A percentile compares a stretch with the other conserved stretches of the same genome.
phyloP scores from a whole-genome alignment of 2,113 vertebrate species.

The Marmota monax region DNA sequence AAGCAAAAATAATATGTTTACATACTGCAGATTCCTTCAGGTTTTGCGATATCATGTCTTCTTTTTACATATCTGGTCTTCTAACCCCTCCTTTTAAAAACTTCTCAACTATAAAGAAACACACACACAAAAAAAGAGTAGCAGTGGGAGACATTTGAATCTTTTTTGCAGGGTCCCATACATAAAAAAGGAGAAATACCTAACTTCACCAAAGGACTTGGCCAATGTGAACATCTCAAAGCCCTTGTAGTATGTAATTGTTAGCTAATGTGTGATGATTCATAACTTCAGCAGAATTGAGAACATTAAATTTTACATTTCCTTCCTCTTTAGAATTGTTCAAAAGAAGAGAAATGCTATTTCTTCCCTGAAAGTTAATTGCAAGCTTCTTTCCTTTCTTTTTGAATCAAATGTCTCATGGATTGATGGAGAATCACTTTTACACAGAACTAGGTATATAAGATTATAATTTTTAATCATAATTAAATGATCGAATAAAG shows the following conservation, averaged over 20 bases:
- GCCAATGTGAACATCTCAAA: background rate
- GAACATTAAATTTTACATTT: slow-evolving; percentile 64
- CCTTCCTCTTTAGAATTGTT: slow-evolving; percentile 73
- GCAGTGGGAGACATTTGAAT: background rate
- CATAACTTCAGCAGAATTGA: slow-evolving; percentile 70
- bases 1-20: background rate
- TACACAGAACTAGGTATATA: background rate
- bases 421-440: slow-evolving; percentile 39
- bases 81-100: background rate
- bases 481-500: background rate
- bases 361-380: slow-evolving; percentile 71
- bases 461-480: background rate
- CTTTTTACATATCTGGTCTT: background rate
- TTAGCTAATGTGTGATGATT: slow-evolving; percentile 71
- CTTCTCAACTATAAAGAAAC: background rate
- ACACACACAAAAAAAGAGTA: background rate
- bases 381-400: slow-evolving; percentile 62
- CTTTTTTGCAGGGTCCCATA: background rate
- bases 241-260: background rate
- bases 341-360: slow-evolving; percentile 65
- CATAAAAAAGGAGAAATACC: background rate
- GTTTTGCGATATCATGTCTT: background rate
- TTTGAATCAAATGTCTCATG: slow-evolving; percentile 53
- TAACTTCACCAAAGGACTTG: background rate
- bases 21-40: background rate